phyloP scores from a whole-genome alignment of 1,140 invertebrate species.

The Melanaphis sacchari region DNA sequence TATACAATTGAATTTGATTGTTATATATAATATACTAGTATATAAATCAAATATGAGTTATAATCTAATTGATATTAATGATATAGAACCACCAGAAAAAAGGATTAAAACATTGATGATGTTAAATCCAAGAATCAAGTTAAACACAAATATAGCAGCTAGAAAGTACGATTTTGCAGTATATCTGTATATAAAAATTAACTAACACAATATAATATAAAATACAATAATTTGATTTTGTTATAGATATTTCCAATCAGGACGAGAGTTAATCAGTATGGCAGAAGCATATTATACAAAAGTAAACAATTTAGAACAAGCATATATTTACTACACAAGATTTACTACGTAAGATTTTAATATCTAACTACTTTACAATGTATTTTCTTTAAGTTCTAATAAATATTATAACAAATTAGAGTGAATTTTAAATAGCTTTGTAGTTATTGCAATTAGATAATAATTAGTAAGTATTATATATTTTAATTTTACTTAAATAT shows the following conservation, averaged over 20 bases:
- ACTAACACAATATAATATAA: background rate
- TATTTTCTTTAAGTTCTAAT: too few species aligned
- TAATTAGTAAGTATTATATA: too few species aligned
- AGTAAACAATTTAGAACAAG: slow-evolving; percentile 85
- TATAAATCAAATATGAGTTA: slow-evolving; percentile 44
- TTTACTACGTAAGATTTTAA: slow-evolving; percentile 80
- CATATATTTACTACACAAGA: slow-evolving; percentile 89
- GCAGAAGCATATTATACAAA: slow-evolving; percentile 86
- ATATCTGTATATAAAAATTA: background rate
- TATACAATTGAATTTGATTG: background rate
- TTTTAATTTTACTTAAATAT: too few species aligned
- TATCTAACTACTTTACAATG: background rate
- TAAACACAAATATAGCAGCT: slow-evolving; percentile 47
- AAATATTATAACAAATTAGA: too few species aligned
- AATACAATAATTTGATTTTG: slow-evolving; percentile 9
- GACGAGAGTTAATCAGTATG: slow-evolving; percentile 88
- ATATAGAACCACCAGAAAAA: slow-evolving; percentile 25
- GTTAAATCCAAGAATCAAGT: slow-evolving; percentile 30
- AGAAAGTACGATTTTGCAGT: background rate
- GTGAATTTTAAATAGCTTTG: too few species aligned
- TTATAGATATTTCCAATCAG: slow-evolving; percentile 82
- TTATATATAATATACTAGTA: background rate
- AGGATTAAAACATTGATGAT: slow-evolving; percentile 37
- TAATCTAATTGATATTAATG: background rate
- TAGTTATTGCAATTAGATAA: too few species aligned